Conservation (phyloP, 2,113 vertebrate genomes). For the Prietella phreatophila region DNA sequence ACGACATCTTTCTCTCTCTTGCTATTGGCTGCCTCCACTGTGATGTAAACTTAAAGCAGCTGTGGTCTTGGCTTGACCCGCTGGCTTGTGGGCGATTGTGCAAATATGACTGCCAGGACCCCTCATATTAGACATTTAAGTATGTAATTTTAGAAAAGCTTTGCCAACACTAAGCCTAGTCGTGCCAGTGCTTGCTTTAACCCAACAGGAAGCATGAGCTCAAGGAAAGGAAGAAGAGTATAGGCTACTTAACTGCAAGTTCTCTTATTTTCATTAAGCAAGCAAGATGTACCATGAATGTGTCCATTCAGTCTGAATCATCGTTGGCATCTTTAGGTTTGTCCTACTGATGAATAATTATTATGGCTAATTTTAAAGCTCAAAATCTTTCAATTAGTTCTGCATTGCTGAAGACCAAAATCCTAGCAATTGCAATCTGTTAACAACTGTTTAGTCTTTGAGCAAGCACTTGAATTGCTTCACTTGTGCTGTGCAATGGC, state of each 20-base stretch:
- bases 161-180: constrained; percentile 18
- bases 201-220: constrained; percentile 40
- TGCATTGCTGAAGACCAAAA: background rate
- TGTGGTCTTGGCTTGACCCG: constrained; percentile 39
- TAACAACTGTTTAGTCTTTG: background rate
- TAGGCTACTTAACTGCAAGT: background rate
- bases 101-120: constrained; percentile 38
- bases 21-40: constrained; percentile 35
- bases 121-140: constrained; percentile 24
- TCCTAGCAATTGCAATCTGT: background rate
- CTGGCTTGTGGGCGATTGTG: constrained; percentile 20
- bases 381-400: background rate
- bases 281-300: constrained; percentile 64
- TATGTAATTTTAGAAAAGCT: constrained; percentile 44
- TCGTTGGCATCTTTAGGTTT: background rate
- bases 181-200: constrained; percentile 26
- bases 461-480: background rate
- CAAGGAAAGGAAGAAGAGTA: background rate
- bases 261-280: constrained; percentile 62
- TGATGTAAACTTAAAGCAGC: constrained; percentile 53
- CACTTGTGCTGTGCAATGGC: background rate
- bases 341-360: background rate
- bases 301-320: background rate
- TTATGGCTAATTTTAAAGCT: background rate
- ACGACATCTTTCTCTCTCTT: constrained; percentile 14